These are phyloP conservation scores for Meliscaeva auricollis DNA, from an alignment of 2,888 invertebrate species.

Conservation along the genomic window DNA sequence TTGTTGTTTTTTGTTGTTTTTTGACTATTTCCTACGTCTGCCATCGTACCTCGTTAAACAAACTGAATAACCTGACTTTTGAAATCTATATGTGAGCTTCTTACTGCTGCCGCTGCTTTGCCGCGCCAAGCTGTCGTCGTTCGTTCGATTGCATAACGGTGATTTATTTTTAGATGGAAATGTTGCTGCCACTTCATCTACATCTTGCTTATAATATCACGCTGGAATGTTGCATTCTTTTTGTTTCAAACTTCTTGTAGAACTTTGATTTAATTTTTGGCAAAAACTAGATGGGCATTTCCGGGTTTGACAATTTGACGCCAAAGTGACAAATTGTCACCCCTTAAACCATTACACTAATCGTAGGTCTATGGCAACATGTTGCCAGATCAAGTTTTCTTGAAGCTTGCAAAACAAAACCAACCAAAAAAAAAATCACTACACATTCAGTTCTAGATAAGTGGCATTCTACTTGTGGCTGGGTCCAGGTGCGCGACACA, in stretches of 20 bases:
- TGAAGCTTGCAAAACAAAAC: neutral
- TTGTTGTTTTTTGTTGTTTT: conserved; percentile 34
- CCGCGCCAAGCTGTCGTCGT: neutral
- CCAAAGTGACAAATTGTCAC: conserved; percentile 39
- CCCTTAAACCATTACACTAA: conserved; percentile 21
- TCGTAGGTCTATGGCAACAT: conserved; percentile 19
- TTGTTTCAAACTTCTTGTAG: conserved; percentile 19
- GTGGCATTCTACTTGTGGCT: conserved; percentile 46
- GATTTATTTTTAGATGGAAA: conserved; percentile 67
- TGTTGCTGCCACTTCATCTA: conserved; percentile 42
- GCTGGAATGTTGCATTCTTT: conserved; percentile 8
- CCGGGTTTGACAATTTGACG: conserved; percentile 62
- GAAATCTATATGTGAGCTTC: conserved; percentile 39
- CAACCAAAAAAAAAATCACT: conserved; percentile 3
- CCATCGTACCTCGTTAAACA: conserved; percentile 34
- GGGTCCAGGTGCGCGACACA: conserved; percentile 63
- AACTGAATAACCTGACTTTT: conserved; percentile 42
- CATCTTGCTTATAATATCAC: conserved; percentile 32
- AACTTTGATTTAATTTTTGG: conserved; percentile 49
- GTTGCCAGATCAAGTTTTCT: conserved; percentile 47
- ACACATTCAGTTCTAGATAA: conserved; percentile 56
- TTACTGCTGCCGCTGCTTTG: neutral
- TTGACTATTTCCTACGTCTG: conserved; percentile 34
- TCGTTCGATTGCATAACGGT: conserved; percentile 67
- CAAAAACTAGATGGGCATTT: conserved; percentile 55